These are phyloP conservation scores for Aricia agestis DNA, from an alignment of 1,140 invertebrate genomes.

Conservation along the genomic window DNA sequence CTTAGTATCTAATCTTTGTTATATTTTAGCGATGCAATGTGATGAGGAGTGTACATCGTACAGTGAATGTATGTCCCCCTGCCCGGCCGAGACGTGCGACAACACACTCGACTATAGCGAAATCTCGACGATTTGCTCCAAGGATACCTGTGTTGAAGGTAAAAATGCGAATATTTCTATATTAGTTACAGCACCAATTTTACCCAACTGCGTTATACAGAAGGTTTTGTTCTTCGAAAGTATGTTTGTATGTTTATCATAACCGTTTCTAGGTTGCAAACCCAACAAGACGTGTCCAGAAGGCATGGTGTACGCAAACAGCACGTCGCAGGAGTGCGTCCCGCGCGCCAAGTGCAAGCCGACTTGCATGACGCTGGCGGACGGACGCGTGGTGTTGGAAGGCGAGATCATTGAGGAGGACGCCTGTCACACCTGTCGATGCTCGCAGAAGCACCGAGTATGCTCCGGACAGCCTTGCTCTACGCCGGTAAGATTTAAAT, in stretches of 20 bases:
- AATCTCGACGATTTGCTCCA: constrained; percentile 78
- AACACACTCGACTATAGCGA: constrained; percentile 81
- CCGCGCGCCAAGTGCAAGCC: constrained; percentile 83
- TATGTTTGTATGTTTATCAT: background rate
- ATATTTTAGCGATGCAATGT: constrained; percentile 87
- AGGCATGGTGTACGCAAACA: constrained; percentile 83
- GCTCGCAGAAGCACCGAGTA: constrained; percentile 80
- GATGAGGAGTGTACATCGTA: constrained; percentile 87
- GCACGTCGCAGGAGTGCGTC: constrained; percentile 83
- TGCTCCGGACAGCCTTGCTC: constrained; percentile 84
- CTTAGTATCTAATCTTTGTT: background rate
- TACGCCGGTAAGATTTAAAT: constrained; percentile 38
- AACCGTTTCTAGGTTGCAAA: constrained; percentile 77
- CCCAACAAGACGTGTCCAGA: constrained; percentile 84
- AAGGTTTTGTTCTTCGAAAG: no score
- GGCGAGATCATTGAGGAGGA: constrained; percentile 86
- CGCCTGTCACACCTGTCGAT: constrained; percentile 86
- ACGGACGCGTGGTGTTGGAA: constrained; percentile 83
- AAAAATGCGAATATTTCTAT: constrained; percentile 4
- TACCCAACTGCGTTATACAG: no score
- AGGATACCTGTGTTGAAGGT: constrained; percentile 88
- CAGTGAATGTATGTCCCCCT: constrained; percentile 87
- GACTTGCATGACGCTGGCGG: constrained; percentile 80
- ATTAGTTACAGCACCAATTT: no score
- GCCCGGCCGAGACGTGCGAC: constrained; percentile 89